phyloP scores from a whole-genome alignment of 1,140 invertebrate species.

The Medauroidea extradentata region DNA sequence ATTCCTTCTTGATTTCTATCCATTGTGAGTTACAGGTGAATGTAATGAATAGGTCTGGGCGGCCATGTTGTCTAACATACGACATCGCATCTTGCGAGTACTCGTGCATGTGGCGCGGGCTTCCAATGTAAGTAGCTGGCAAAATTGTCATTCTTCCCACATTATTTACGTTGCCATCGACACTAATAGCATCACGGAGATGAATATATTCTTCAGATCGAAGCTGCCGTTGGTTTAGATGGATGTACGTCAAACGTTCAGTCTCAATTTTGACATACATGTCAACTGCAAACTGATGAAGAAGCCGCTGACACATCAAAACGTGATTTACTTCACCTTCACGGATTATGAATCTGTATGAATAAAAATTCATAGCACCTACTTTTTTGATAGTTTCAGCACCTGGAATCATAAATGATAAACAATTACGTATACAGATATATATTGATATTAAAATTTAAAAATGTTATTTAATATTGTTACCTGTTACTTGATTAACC shows the following conservation, averaged over 20 bases:
- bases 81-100: constrained; percentile 8
- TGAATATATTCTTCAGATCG: constrained; percentile 45
- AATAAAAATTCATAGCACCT: constrained; percentile 29
- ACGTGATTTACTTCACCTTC: constrained; percentile 27
- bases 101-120: constrained; percentile 13
- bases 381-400: constrained; percentile 24
- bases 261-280: constrained; percentile 41
- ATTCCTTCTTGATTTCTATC: constrained; percentile 39
- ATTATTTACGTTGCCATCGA: constrained; percentile 9
- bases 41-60: constrained; percentile 41
- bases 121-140: constrained; percentile 6
- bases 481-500: neutral
- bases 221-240: constrained; percentile 37
- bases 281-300: constrained; percentile 41
- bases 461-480: too few relatives aligned
- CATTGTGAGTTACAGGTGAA: constrained; percentile 27
- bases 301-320: constrained; percentile 30
- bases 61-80: constrained; percentile 9
- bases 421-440: too few relatives aligned
- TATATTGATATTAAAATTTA: too few relatives aligned
- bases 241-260: constrained; percentile 35
- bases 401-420: too few relatives aligned
- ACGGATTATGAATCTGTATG: constrained; percentile 33
- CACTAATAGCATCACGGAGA: constrained; percentile 34
- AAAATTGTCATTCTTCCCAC: constrained; percentile 15